Conservation (phyloP, 2,113 vertebrate genomes). For the Scomber scombrus region DNA sequence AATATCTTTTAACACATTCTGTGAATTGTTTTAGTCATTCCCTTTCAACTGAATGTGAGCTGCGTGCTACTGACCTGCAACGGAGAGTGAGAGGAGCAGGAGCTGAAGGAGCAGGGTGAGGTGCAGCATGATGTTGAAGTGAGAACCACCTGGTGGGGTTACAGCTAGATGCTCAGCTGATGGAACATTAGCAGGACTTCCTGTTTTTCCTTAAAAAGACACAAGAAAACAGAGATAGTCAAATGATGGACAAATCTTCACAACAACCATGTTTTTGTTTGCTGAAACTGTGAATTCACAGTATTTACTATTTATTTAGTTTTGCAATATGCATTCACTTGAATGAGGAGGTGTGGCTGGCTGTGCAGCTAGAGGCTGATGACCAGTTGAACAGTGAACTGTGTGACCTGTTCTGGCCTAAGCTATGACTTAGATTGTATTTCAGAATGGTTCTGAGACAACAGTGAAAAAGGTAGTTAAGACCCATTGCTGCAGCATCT, state of each 20-base stretch:
- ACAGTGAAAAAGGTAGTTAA: too few relatives aligned
- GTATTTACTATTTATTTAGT: too few relatives aligned
- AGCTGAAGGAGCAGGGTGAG: slow-evolving; percentile 76
- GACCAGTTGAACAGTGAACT: not conserved
- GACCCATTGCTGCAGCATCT: not conserved
- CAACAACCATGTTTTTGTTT: not conserved
- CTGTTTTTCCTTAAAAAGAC: slow-evolving; percentile 67
- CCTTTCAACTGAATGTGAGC: not conserved
- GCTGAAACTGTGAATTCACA: not conserved
- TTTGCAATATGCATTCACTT: too few relatives aligned
- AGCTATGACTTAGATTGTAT: too few relatives aligned
- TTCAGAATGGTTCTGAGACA: too few relatives aligned
- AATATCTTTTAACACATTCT: slow-evolving; percentile 2
- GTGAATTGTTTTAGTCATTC: not conserved
- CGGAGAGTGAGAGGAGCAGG: slow-evolving; percentile 66
- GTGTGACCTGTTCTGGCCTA: not conserved
- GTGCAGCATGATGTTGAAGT: slow-evolving; percentile 80
- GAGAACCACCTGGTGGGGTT: slow-evolving; percentile 74
- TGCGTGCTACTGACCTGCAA: slow-evolving; percentile 69
- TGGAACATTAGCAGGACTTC: slow-evolving; percentile 80
- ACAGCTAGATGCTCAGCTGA: slow-evolving; percentile 67
- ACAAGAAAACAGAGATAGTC: slow-evolving; percentile 20
- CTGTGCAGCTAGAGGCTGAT: not conserved
- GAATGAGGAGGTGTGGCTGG: too few relatives aligned
- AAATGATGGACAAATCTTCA: not conserved